Evolutionary conservation across 2,888 invertebrate genomes (phyloP).

Genomic region (Nebria brevicollis): DNA sequence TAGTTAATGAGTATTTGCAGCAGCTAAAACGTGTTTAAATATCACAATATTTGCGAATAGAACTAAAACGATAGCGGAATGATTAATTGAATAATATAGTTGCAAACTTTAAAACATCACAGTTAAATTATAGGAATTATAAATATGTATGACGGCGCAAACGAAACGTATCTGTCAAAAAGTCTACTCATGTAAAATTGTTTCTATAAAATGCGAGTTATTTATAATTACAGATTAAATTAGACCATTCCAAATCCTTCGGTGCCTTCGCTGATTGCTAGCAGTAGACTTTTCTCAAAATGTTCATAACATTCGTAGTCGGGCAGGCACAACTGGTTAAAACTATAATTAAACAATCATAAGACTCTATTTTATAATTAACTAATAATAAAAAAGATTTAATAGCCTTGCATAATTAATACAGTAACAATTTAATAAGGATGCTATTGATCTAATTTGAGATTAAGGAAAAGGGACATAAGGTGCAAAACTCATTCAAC

Average conservation of each 20-base stretch:
- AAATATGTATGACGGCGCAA: neutral
- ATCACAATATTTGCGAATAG: conserved; percentile 40
- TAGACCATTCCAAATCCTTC: conserved; percentile 89
- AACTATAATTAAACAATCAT: conserved; percentile 68
- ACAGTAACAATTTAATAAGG: too few relatives aligned
- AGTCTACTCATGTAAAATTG: neutral
- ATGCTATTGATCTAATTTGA: too few relatives aligned
- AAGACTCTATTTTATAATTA: too few relatives aligned
- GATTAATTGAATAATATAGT: neutral
- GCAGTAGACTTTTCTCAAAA: conserved; percentile 87
- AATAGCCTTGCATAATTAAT: too few relatives aligned
- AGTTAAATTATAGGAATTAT: conserved; percentile 16
- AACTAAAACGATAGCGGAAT: conserved; percentile 25
- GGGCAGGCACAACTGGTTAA: conserved; percentile 95
- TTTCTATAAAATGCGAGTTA: conserved; percentile 26
- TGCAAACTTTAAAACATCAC: conserved; percentile 9
- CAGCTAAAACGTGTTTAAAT: conserved; percentile 34
- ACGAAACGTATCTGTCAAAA: neutral
- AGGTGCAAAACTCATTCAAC: too few relatives aligned
- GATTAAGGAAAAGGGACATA: too few relatives aligned
- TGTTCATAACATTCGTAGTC: conserved; percentile 95
- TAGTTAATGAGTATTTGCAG: conserved; percentile 29
- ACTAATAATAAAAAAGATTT: too few relatives aligned
- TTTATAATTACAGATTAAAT: conserved; percentile 46
- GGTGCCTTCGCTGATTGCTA: conserved; percentile 95